phyloP scores from a whole-genome alignment of 2,113 vertebrate genomes.

The Sander vitreus region DNA sequence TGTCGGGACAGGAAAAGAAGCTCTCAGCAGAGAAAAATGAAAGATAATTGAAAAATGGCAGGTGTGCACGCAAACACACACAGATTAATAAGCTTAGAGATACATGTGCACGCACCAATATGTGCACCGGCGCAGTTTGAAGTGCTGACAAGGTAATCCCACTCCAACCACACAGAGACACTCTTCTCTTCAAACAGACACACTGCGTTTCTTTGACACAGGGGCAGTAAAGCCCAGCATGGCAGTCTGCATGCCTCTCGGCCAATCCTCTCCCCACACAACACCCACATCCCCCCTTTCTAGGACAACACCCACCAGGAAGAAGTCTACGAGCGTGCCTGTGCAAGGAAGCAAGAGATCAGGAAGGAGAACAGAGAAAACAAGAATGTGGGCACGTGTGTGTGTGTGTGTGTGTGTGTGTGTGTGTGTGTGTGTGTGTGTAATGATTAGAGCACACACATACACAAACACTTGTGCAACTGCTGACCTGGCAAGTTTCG shows the following conservation, averaged over 20 bases:
- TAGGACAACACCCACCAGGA: slow-evolving; percentile 23
- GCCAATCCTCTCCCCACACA: slow-evolving; percentile 24
- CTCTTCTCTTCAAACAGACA: slow-evolving; percentile 59
- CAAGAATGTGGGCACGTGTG: background rate
- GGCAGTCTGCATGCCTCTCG: slow-evolving; percentile 28
- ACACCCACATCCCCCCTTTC: background rate
- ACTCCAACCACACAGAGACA: slow-evolving; percentile 62
- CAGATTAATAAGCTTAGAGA: slow-evolving; percentile 38
- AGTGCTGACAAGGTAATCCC: slow-evolving; percentile 80
- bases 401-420: background rate
- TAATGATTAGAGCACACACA: slow-evolving; percentile 54
- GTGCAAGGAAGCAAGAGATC: slow-evolving; percentile 43
- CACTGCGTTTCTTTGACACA: slow-evolving; percentile 61
- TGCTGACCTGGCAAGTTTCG: slow-evolving; percentile 68
- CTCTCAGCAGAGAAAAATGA: slow-evolving; percentile 67
- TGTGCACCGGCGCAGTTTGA: slow-evolving; percentile 55
- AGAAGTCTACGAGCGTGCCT: slow-evolving; percentile 18
- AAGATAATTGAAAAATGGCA: slow-evolving; percentile 80
- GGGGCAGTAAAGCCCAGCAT: slow-evolving; percentile 56
- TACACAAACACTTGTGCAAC: slow-evolving; percentile 39
- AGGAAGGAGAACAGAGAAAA: slow-evolving; percentile 18
- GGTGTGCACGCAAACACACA: slow-evolving; percentile 58
- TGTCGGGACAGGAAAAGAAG: slow-evolving; percentile 63
- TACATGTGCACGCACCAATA: slow-evolving; percentile 24
- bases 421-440: background rate